A percentile compares a stretch with the other conserved stretches of the same genome.
These are phyloP conservation scores for Acanthopagrus latus DNA, from an alignment of 2,797 vertebrate genomes.

Conservation along the genomic window DNA sequence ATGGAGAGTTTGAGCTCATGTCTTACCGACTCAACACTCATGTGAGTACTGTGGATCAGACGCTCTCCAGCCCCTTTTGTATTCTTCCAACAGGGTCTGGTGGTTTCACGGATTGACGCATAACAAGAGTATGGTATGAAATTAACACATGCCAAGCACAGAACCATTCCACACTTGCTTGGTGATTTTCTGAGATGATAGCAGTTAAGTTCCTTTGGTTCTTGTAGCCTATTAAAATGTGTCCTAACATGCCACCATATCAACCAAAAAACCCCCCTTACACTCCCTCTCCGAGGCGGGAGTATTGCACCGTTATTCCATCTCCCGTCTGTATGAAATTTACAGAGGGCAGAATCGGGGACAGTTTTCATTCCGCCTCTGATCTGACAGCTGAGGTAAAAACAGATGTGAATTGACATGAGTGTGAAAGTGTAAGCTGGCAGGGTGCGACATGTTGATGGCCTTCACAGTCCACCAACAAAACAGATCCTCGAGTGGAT, in stretches of 20 bases:
- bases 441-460: no score
- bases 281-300: no score
- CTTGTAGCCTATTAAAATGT: neutral
- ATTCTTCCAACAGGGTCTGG: neutral
- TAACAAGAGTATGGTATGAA: neutral
- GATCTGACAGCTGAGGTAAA: no score
- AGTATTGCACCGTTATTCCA: no score
- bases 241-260: neutral
- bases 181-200: neutral
- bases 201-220: neutral
- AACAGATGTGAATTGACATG: no score
- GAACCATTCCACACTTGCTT: neutral
- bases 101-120: neutral
- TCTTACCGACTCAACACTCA: conserved; percentile 95
- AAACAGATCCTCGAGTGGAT: no score
- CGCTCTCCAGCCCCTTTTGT: neutral
- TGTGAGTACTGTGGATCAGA: conserved; percentile 78
- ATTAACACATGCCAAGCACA: neutral
- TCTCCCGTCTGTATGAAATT: no score
- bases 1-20: conserved; percentile 97
- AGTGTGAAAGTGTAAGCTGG: no score
- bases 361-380: no score
- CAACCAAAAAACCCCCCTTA: neutral
- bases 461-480: no score
- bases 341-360: no score